Percentiles rank a stretch among this genome's conserved stretches.
Evolutionary conservation across 2,797 vertebrate genomes (phyloP).

Genomic region (Erpetoichthys calabaricus): DNA sequence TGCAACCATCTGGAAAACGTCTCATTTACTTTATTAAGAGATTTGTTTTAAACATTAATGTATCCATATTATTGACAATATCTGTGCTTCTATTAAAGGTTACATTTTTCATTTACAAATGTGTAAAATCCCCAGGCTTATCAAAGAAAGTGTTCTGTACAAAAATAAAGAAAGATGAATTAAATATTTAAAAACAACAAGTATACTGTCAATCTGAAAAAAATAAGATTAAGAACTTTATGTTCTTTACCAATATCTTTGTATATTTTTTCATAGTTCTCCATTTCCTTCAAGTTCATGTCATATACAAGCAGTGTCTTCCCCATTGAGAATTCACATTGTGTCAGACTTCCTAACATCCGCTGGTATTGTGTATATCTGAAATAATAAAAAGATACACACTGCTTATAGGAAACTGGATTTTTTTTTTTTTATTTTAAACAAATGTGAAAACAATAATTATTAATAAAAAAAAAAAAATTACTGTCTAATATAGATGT

Average conservation of each 20-base stretch:
- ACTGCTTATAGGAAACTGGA: background rate
- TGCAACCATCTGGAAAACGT: too few relatives aligned
- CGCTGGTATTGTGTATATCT: constrained; percentile 90
- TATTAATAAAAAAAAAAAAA: too few relatives aligned
- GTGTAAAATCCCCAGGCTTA: background rate
- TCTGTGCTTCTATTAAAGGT: too few relatives aligned
- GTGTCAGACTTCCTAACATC: constrained; percentile 81
- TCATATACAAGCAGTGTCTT: constrained; percentile 93
- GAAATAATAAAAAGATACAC: constrained; percentile 13
- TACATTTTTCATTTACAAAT: background rate
- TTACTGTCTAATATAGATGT: too few relatives aligned
- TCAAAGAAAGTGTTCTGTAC: background rate
- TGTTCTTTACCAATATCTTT: constrained; percentile 70
- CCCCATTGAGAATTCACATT: constrained; percentile 96
- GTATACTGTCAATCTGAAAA: background rate
- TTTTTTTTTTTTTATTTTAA: too few relatives aligned
- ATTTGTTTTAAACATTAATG: too few relatives aligned
- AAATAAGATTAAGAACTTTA: constrained; percentile 8
- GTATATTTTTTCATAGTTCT: constrained; percentile 94
- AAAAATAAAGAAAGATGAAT: background rate
- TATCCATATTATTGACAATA: too few relatives aligned
- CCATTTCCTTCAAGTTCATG: constrained; percentile 97
- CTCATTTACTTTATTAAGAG: too few relatives aligned
- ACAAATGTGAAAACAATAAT: too few relatives aligned
- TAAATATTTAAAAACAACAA: constrained; percentile 2